These are phyloP conservation scores for Ophioderma brevispina DNA, from an alignment of 35 echinoderm and acorn worm genomes.

Conservation along the genomic window DNA sequence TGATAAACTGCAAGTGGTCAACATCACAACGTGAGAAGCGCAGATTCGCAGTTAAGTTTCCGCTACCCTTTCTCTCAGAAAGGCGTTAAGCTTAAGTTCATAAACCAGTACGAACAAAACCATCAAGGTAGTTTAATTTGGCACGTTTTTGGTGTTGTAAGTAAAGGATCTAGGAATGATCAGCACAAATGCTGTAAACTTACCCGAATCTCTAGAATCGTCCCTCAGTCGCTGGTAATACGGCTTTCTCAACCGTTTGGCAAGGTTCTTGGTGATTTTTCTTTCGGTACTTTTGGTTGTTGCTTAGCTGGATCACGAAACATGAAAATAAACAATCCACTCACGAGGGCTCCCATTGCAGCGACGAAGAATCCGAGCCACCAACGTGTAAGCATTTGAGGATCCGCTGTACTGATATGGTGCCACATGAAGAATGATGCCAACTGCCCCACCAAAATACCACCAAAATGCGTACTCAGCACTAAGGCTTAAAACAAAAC, in stretches of 20 bases:
- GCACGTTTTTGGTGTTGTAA: no score
- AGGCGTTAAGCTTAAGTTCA: no score
- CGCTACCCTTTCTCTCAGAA: no score
- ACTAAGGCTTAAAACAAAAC: conserved; percentile 1
- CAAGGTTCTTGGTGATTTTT: not conserved
- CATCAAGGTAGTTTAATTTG: no score
- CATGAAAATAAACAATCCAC: conserved; percentile 32
- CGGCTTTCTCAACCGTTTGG: not conserved
- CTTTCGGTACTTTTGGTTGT: not conserved
- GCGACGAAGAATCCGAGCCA: conserved; percentile 31
- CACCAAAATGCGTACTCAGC: conserved; percentile 6
- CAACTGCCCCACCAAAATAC: conserved; percentile 12
- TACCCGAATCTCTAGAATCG: not conserved
- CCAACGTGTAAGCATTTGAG: not conserved
- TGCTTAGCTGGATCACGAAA: conserved; percentile 3
- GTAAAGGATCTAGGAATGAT: no score
- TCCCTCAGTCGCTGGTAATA: not conserved
- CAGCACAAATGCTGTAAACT: no score
- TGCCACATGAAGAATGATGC: conserved; percentile 31
- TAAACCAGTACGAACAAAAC: no score
- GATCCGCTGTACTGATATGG: conserved; percentile 1
- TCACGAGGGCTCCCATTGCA: conserved; percentile 7
- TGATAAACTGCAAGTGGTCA: no score
- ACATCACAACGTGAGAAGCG: no score
- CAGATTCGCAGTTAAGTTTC: no score